Evolutionary conservation across 2,888 invertebrate species (phyloP).

Genomic region (Stegana nigrithorax): DNA sequence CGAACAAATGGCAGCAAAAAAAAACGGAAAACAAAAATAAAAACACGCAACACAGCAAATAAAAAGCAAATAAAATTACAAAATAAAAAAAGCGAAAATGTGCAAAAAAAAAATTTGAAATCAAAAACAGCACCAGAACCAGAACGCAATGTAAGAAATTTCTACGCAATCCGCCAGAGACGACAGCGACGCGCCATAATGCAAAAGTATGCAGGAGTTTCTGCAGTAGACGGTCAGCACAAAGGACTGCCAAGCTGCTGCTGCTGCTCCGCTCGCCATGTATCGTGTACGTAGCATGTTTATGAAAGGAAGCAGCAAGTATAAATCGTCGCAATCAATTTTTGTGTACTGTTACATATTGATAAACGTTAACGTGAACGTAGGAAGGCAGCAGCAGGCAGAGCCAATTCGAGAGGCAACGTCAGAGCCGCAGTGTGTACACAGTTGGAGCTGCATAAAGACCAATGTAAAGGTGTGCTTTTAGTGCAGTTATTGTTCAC

Average conservation of each 20-base stretch:
- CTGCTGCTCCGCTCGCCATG: no score
- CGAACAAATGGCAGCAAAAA: background rate
- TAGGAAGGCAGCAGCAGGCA: background rate
- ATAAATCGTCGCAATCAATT: slow-evolving; percentile 61
- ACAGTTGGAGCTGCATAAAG: no score
- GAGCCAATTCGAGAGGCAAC: no score
- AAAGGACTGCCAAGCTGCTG: slow-evolving; percentile 31
- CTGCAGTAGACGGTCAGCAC: slow-evolving; percentile 8
- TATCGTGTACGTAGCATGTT: slow-evolving; percentile 28
- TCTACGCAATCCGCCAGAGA: no score
- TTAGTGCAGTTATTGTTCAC: no score
- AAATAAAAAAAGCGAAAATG: background rate
- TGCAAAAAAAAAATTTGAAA: background rate
- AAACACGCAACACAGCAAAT: background rate
- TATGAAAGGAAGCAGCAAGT: slow-evolving; percentile 61
- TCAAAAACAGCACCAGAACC: no score
- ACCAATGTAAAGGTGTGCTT: no score
- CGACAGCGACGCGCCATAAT: no score
- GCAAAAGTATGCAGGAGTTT: background rate
- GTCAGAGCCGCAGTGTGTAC: no score
- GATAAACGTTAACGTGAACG: no score
- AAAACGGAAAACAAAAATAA: background rate
- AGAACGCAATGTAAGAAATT: no score
- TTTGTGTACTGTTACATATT: slow-evolving; percentile 59
- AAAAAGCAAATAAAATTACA: background rate